Conservation (phyloP, 2,113 vertebrate genomes). For the Neomonachus schauinslandi region DNA sequence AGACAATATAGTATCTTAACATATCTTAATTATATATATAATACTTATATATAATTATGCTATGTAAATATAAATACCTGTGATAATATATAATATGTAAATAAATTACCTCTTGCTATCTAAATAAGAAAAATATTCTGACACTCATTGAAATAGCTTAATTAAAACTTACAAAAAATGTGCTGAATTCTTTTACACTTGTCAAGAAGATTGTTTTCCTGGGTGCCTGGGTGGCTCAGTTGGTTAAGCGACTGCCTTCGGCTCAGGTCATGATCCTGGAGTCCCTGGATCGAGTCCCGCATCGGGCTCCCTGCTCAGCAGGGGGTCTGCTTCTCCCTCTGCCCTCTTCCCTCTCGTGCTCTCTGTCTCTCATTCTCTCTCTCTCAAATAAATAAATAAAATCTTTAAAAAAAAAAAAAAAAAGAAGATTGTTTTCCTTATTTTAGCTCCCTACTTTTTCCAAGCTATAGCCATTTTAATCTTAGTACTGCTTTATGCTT, state of each 20-base stretch:
- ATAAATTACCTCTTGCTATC: background rate
- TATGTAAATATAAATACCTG: background rate
- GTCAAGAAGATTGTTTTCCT: background rate
- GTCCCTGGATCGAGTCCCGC: too few relatives aligned
- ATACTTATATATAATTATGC: background rate
- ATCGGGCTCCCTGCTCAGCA: too few relatives aligned
- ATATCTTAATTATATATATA: background rate
- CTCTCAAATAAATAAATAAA: too few relatives aligned
- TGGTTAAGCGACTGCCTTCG: too few relatives aligned
- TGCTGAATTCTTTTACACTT: background rate
- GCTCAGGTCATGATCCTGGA: too few relatives aligned
- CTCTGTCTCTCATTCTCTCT: too few relatives aligned
- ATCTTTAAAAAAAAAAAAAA: too few relatives aligned
- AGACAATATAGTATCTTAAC: background rate
- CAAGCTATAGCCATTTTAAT: background rate
- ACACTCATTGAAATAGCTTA: background rate
- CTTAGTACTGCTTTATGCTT: background rate
- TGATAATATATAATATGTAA: background rate
- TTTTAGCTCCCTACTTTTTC: slow-evolving; percentile 16
- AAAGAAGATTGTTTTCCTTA: background rate
- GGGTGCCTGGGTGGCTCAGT: too few relatives aligned
- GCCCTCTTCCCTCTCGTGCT: too few relatives aligned
- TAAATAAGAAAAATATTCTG: background rate
- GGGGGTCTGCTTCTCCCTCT: too few relatives aligned
- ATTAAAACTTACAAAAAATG: background rate